Percentiles rank a stretch among this genome's conserved stretches.
Conservation (phyloP, 2,888 invertebrate genomes). For the Patella pellucida region DNA sequence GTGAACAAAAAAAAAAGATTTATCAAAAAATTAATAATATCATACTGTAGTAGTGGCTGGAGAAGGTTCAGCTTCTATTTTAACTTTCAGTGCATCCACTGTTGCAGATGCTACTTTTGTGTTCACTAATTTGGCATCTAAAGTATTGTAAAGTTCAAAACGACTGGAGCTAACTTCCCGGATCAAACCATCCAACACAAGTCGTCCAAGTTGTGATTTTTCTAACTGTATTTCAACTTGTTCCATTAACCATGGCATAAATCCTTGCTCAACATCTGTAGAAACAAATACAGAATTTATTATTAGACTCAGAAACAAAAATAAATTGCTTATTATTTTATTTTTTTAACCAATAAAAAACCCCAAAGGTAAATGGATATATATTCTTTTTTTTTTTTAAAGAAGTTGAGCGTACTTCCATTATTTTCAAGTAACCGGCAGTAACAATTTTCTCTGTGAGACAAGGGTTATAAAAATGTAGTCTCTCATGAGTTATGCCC, state of each 20-base stretch:
- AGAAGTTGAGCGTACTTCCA: neutral
- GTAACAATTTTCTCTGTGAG: too few relatives aligned
- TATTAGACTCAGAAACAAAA: neutral
- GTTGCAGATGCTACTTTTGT: conserved; percentile 17
- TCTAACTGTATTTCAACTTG: conserved; percentile 87
- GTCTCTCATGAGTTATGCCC: too few relatives aligned
- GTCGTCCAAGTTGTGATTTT: conserved; percentile 84
- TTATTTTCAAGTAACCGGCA: too few relatives aligned
- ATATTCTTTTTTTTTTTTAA: neutral
- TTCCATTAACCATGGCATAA: conserved; percentile 89
- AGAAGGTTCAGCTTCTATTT: conserved; percentile 38
- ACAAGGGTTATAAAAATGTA: too few relatives aligned
- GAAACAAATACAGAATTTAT: conserved; percentile 16
- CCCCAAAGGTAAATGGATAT: neutral
- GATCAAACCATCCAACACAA: conserved; percentile 81
- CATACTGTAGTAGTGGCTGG: conserved; percentile 51
- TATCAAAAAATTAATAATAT: too few relatives aligned
- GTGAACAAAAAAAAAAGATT: too few relatives aligned
- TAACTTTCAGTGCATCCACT: conserved; percentile 28
- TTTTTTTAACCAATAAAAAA: neutral
- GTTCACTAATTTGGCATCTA: conserved; percentile 40
- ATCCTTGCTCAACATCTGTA: conserved; percentile 76
- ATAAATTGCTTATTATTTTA: conserved; percentile 5
- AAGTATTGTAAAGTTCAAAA: conserved; percentile 50
- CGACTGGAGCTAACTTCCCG: conserved; percentile 65